Evolutionary conservation across 64 coral and sea anemone genomes (phyloP).

Genomic region (Montipora efflorescens): DNA sequence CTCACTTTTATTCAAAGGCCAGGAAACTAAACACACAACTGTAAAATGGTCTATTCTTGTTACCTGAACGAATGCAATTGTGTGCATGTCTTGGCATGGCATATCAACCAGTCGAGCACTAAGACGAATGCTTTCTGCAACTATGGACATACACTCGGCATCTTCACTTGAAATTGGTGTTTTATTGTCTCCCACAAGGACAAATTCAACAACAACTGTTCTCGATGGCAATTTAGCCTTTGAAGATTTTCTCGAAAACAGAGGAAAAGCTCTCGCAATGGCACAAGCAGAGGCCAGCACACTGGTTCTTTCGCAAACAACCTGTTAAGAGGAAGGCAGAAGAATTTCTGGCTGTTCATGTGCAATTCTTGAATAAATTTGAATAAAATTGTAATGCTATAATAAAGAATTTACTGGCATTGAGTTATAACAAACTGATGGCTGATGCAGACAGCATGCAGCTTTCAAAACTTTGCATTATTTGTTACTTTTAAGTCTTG

Average conservation of each 20-base stretch:
- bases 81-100: conserved; percentile 96
- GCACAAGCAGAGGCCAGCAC: conserved; percentile 93
- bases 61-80: conserved; percentile 90
- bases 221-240: conserved; percentile 26
- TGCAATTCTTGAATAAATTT: no score
- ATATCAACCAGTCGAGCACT: conserved; percentile 88
- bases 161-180: conserved; percentile 73
- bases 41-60: background rate
- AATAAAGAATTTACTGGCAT: no score
- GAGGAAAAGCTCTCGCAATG: conserved; percentile 86
- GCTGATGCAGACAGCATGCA: no score
- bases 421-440: no score
- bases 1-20: no score
- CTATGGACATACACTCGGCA: conserved; percentile 69
- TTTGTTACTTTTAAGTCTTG: no score
- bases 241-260: conserved; percentile 82
- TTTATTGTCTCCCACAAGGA: conserved; percentile 67
- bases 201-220: conserved; percentile 94
- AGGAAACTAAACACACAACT: no score
- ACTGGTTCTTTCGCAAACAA: conserved; percentile 92
- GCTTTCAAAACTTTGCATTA: no score
- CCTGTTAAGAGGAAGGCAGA: conserved; percentile 23
- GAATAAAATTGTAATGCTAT: no score
- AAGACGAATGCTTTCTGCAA: conserved; percentile 91
- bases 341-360: background rate